Base-by-base conservation (phyloP, 2,113 vertebrate species). In the Oxyruncus cristatus region DNA sequence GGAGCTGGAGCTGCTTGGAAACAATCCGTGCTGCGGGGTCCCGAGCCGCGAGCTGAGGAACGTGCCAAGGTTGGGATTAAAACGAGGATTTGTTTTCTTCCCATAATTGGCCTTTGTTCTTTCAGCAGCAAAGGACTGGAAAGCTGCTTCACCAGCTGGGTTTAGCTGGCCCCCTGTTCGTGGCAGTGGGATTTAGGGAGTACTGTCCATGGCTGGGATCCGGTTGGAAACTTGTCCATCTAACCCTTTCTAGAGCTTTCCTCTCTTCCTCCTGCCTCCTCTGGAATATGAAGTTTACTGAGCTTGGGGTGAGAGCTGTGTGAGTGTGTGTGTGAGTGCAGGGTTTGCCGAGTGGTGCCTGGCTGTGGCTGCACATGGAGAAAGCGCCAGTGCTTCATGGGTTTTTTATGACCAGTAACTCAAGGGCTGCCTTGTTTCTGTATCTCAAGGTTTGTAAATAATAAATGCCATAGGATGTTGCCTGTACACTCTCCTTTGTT, bases 401-500 rank as follows among this genome's bases (percentile, higher is more conserved):
- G 98, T 98, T 98, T 97, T 98, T 88, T 58, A 95, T 95, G 97
- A 78, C 96, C 93, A 90, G 85, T 98, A 98, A 98, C 98, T 98
- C 98, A 99, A 99, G 99, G 99, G 99, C 99, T 99, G 98, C 98
- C 98, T 99, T 98, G 97, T 98, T 97, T 97, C 91, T 92, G 94
- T 97, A 97, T 97, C 97, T 96, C 96, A 96, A 98, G 93, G 88
- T 75, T 86, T 99, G 97, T 99, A 98, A 98, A 99, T 99, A 98
- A 95, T 95, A 91, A 98, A 98, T 97, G 93, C 97, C 96, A 91
- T 98, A 94, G 97, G 98, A 92, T 97, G 96, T 98, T 98, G 98
- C 98, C 98, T 98, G 98, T 98, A 97, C 97, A 93, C 97, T 97
- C 98, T 96, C 88, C 97, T 88, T 78, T 35, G 68, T 91, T 75